phyloP scores from a whole-genome alignment of 1,140 invertebrate genomes.

The Campodea augens region DNA sequence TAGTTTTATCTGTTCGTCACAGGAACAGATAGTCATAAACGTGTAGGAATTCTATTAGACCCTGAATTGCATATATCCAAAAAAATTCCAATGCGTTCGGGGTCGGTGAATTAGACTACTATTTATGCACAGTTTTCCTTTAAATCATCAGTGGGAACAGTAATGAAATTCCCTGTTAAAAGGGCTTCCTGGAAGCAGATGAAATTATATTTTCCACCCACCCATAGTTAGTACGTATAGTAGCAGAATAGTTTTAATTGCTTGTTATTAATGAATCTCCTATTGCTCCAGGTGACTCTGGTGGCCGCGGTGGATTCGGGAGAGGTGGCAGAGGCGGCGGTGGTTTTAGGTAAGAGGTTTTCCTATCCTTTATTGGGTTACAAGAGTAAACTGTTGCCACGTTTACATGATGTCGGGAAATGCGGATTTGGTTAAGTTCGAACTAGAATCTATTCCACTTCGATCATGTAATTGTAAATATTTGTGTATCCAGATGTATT shows the following conservation, averaged over 20 bases:
- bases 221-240: conserved; percentile 7
- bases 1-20: no score
- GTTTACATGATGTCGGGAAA: no score
- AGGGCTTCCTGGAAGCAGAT: neutral
- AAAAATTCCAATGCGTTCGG: no score
- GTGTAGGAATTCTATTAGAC: no score
- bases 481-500: no score
- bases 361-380: conserved; percentile 1
- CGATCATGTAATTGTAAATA: neutral
- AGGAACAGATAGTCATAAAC: no score
- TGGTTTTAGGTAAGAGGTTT: conserved; percentile 12
- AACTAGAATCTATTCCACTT: neutral
- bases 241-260: neutral
- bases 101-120: no score
- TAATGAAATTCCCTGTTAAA: neutral
- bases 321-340: conserved; percentile 13
- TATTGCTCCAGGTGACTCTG: conserved; percentile 1
- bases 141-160: neutral
- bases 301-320: conserved; percentile 9
- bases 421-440: no score
- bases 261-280: neutral
- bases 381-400: no score
- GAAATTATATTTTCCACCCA: neutral
- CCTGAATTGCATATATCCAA: no score
- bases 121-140: no score